A percentile compares a stretch with the other conserved stretches of the same genome.
Conservation (phyloP, 2,113 vertebrate species). For the Bolborhynchus lineola region DNA sequence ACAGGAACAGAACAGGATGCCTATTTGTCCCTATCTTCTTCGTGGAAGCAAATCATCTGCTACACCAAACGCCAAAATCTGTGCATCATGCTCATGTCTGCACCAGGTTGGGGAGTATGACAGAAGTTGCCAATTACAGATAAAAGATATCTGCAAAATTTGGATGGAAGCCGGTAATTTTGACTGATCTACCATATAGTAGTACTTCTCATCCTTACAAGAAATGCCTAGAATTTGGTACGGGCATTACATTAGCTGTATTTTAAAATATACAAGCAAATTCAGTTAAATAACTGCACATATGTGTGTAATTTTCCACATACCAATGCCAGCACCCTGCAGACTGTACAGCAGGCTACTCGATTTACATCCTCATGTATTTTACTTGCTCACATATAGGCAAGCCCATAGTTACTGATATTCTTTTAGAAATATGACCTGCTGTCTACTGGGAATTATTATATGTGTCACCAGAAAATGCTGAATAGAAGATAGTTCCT, state of each 20-base stretch:
- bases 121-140: slow-evolving; percentile 3
- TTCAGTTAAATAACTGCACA: not conserved
- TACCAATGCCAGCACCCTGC: not conserved
- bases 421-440: slow-evolving; percentile 10
- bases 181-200: not conserved
- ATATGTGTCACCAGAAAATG: not conserved
- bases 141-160: not conserved
- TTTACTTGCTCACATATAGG: not conserved
- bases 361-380: not conserved
- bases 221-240: not conserved
- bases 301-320: slow-evolving; percentile 14
- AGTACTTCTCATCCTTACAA: not conserved
- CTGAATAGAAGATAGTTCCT: not conserved
- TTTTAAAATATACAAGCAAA: not conserved
- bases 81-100: not conserved
- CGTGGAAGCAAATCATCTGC: slow-evolving; percentile 18
- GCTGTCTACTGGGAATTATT: not conserved
- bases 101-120: not conserved
- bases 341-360: not conserved
- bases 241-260: not conserved
- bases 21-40: slow-evolving; percentile 18
- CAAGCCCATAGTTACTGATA: not conserved
- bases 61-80: not conserved
- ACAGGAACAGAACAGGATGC: slow-evolving; percentile 28
- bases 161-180: not conserved